Evolutionary conservation across 2,797 vertebrate species (phyloP), one percentile per base, ranked within the genome.

Genomic region (Oreochromis grahami): DNA sequence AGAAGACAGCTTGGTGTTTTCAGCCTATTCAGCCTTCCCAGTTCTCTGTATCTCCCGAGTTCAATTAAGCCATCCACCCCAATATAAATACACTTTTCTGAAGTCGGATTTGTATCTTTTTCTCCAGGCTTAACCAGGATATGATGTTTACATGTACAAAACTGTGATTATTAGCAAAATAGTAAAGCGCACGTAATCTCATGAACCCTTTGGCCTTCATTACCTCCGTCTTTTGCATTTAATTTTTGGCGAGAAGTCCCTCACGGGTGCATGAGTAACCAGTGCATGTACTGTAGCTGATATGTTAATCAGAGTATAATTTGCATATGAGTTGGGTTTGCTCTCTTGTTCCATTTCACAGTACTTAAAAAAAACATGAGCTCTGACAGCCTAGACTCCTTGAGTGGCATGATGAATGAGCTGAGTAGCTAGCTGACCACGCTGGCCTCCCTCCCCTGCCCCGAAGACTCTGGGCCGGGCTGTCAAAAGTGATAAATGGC

Each of bases 401-500:
- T 78, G 77, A 87, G 78, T 21, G 80, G 52, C 83, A 10, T 90
- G 88, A 91, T 93, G 86, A 91, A 94, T 83, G 88, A 87, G 84
- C 78, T 1, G 50, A 45, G 43, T 65, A 17, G 83, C 78, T 84
- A 84, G 45, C 91, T 86, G 86, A 90, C 84, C 89, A 26, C 1
- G 63, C 88, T 70, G 70, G n/a, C 53, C 58, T 48, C 13, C 77
- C 38, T 26, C 56, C 34, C 32, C 60, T 9, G 26, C 77, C 65
- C 81, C 21, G 10, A 77, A 79, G 68, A 65, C 78, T 85, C 32
- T 2, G 29, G 83, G 72, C 82, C 2, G 13, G 5, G 78, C 86
- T 91, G 92, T 92, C 91, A 92, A 34, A 83, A 58, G 83, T 92
- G 92, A 96, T 93, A 81, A 93, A 94, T 86, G 81, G 76, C 77